Evolutionary conservation across 1,140 invertebrate species (phyloP).

Genomic region (Leptopilina clavipes): DNA sequence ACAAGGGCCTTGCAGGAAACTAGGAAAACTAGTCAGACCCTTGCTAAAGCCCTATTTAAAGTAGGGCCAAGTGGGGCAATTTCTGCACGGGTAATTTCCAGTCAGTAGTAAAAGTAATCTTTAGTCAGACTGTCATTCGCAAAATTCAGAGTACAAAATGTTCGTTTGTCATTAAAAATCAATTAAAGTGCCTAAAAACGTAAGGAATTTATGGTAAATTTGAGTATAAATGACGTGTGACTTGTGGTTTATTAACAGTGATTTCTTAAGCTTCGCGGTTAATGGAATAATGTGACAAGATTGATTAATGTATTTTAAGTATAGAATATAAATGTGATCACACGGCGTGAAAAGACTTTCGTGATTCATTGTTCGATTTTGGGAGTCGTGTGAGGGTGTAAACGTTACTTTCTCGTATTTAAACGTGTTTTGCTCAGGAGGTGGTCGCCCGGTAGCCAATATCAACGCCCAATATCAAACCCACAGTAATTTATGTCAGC

Average conservation of each 20-base stretch:
- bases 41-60: too few species aligned
- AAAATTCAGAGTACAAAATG: too few species aligned
- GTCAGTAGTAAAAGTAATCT: too few species aligned
- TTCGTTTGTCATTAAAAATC: too few species aligned
- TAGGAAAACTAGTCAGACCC: too few species aligned
- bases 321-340: constrained; percentile 25
- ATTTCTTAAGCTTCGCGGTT: neutral
- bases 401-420: constrained; percentile 33
- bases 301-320: constrained; percentile 33
- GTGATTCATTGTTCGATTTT: constrained; percentile 15
- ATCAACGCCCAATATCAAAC: constrained; percentile 57
- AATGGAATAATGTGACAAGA: constrained; percentile 22
- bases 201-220: too few species aligned
- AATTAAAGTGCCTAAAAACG: too few species aligned
- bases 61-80: too few species aligned
- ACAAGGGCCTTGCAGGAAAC: too few species aligned
- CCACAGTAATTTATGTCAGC: constrained; percentile 63
- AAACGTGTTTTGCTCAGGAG: constrained; percentile 53
- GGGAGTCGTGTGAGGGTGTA: constrained; percentile 6
- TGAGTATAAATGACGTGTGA: neutral
- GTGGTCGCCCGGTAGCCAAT: constrained; percentile 47
- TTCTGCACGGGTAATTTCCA: too few species aligned
- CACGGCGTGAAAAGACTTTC: constrained; percentile 32
- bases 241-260: constrained; percentile 23
- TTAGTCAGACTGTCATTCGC: too few species aligned